Percentiles rank a stretch among this genome's conserved stretches.
phyloP scores from a whole-genome alignment of 2,888 invertebrate genomes.

The Epinotia demarniana region DNA sequence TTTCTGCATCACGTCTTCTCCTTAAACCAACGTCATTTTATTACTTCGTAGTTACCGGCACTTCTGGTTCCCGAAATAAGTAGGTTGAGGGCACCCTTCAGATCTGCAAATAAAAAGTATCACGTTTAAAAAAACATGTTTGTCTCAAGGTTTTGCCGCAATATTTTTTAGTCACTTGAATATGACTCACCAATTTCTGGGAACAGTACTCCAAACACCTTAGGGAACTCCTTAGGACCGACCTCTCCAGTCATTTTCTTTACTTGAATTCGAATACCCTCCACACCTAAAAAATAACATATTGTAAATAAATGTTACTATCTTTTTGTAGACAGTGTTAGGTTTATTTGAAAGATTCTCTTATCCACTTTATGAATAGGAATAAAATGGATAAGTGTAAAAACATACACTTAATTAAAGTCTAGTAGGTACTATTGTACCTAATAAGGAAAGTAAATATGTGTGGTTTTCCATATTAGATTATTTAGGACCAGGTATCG shows the following conservation, averaged over 20 bases:
- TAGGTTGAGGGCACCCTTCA: constrained; percentile 58
- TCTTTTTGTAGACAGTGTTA: no score
- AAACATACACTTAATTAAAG: no score
- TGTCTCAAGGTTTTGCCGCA: no score
- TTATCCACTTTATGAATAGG: no score
- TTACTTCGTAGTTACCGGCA: constrained; percentile 55
- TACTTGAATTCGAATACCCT: constrained; percentile 56
- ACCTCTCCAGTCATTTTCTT: constrained; percentile 59
- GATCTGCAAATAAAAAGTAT: constrained; percentile 58
- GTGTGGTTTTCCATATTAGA: no score
- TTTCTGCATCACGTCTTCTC: not conserved
- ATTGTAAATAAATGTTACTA: not conserved
- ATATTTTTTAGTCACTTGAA: constrained; percentile 2
- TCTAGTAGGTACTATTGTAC: no score
- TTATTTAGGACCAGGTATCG: no score
- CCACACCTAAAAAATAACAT: constrained; percentile 52
- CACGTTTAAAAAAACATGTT: no score
- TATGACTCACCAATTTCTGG: constrained; percentile 62
- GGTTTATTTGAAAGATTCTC: no score
- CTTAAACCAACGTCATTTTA: not conserved
- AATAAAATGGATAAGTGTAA: no score
- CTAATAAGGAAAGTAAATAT: no score
- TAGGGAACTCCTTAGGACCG: constrained; percentile 59
- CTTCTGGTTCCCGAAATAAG: constrained; percentile 59
- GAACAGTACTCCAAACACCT: constrained; percentile 53